A percentile compares a stretch with the other conserved stretches of the same genome.
Conservation (phyloP, 2,113 vertebrate genomes). For the Channa argus region DNA sequence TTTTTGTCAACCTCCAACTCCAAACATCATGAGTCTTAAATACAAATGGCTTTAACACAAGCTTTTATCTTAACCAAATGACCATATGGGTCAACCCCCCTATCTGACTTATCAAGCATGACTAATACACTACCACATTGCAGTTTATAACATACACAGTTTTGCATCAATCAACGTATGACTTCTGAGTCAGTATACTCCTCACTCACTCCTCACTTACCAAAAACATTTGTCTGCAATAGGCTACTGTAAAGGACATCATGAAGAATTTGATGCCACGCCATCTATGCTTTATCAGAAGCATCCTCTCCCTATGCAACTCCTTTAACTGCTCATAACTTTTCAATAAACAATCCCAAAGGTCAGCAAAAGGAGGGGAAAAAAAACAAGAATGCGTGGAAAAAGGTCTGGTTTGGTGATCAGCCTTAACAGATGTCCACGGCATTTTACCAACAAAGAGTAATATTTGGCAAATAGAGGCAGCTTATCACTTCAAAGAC, state of each 20-base stretch:
- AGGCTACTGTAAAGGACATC: constrained; percentile 35
- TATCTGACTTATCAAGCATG: constrained; percentile 15
- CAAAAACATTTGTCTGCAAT: constrained; percentile 32
- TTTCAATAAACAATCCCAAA: constrained; percentile 64
- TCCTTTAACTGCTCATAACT: constrained; percentile 51
- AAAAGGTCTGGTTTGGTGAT: constrained; percentile 66
- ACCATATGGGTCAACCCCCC: neutral
- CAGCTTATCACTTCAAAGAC: constrained; percentile 69
- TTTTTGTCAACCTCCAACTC: neutral
- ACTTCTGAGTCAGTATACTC: constrained; percentile 23
- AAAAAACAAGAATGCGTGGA: constrained; percentile 40
- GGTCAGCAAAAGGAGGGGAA: constrained; percentile 17
- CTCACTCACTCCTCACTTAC: constrained; percentile 35
- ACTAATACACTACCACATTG: constrained; percentile 21
- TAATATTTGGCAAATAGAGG: constrained; percentile 66
- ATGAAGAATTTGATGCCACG: constrained; percentile 45
- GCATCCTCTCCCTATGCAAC: constrained; percentile 53
- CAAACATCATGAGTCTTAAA: neutral
- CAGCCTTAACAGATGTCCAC: constrained; percentile 64
- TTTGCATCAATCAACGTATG: constrained; percentile 42
- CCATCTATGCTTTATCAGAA: constrained; percentile 60
- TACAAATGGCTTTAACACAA: no score
- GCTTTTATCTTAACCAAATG: no score
- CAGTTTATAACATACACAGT: constrained; percentile 3
- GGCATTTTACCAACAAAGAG: constrained; percentile 35